Conservation (phyloP, 2,113 vertebrate species). For the Eupsittula cactorum region DNA sequence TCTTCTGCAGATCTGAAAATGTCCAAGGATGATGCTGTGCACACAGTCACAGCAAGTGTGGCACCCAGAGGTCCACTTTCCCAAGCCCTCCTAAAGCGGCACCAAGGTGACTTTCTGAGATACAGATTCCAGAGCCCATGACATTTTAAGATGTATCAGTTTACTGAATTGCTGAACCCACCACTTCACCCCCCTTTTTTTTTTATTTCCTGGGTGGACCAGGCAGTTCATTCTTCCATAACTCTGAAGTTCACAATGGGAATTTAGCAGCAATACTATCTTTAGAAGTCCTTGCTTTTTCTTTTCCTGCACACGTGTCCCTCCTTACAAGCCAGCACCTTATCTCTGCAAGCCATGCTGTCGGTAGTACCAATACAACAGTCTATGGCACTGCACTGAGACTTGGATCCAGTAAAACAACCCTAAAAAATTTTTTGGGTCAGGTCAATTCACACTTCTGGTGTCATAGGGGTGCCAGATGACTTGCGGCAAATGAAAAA, state of each 20-base stretch:
- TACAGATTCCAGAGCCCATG: rapidly evolving
- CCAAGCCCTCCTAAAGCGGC: rapidly evolving
- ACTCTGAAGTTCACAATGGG: neutral
- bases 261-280: neutral
- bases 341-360: neutral
- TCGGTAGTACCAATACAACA: neutral
- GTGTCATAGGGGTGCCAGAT: neutral
- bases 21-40: neutral
- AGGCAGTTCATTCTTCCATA: neutral
- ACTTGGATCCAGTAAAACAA: neutral
- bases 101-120: neutral
- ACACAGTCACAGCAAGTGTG: neutral
- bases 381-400: neutral
- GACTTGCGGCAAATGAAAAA: neutral
- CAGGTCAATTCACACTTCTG: neutral
- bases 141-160: neutral
- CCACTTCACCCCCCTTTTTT: rapidly evolving
- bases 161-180: neutral
- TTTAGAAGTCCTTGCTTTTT: neutral
- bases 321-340: neutral
- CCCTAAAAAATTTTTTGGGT: neutral
- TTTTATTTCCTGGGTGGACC: neutral
- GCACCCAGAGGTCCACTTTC: neutral
- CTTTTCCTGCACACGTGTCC: neutral
- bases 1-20: neutral